Base-by-base conservation (phyloP, 1,140 invertebrate genomes). In the Dysdera silvatica region DNA sequence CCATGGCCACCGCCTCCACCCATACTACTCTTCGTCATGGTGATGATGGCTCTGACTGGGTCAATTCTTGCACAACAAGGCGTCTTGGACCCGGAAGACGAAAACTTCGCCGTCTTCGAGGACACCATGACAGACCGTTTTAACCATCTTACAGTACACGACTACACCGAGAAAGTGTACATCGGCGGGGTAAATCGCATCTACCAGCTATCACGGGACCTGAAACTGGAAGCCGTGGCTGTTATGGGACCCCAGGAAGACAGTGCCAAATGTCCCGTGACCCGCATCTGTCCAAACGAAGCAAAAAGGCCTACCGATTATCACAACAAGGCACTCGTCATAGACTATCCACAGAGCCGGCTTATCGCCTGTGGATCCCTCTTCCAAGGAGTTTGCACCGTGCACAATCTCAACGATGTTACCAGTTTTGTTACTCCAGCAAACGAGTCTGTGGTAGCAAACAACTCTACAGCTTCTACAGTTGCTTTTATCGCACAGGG, bases 401-500 rank as follows among this genome's bases (percentile, higher is more conserved):
- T 95, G 35, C 82, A 89, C 29, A 86, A 88, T 74, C 77, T 95
- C 52, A 84, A 89, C 73, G 93, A 96, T 79, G 92, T 98, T 66
- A 87, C 87, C 24, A 83, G 87, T 72, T 83, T 86, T 33, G 80
- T 84, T 41, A 82, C 85, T 66, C 85, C 86, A 70, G 84, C 89
- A 2, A 84, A 84, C 48, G 89, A 91, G 74, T 86, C 92, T 3
- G 91, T 98, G 4, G 94, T 95, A 5, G 91, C 95, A 0, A 98
- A 97, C 75, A 95, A 95, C 79, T 87, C 83, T 31, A 90, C 85
- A 28, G 88, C 94, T 0, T 95, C 94, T 0, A 97, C 95, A 6
- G 91, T 98, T 31, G 94, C 91, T 31, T 97, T 98, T 76, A 95
- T 98, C 67, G 93, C 93, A 0, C 91, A 91, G 0, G 93, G 94